Evolutionary conservation across 2,797 vertebrate genomes (phyloP).

Genomic region (Sparus aurata): DNA sequence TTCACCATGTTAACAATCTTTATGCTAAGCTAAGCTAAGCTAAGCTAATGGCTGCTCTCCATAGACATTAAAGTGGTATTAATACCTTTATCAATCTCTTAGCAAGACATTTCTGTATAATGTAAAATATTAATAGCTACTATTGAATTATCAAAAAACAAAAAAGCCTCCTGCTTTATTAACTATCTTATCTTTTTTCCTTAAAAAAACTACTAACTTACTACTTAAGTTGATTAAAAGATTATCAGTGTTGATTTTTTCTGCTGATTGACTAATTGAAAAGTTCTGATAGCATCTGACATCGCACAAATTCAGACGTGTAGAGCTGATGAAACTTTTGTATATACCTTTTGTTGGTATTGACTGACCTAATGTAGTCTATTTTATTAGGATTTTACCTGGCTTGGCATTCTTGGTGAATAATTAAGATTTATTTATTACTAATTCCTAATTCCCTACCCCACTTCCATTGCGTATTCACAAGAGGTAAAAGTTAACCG

Average conservation of each 20-base stretch:
- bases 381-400: neutral
- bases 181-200: too few relatives aligned
- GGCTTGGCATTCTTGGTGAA: neutral
- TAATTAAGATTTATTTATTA: neutral
- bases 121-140: too few relatives aligned
- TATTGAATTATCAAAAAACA: too few relatives aligned
- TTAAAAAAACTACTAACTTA: too few relatives aligned
- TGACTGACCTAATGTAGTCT: neutral
- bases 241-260: neutral
- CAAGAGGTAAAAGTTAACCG: constrained; percentile 1
- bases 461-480: neutral
- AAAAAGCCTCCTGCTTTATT: too few relatives aligned
- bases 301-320: neutral
- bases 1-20: too few relatives aligned
- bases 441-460: neutral
- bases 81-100: too few relatives aligned
- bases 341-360: neutral
- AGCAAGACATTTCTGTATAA: too few relatives aligned
- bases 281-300: neutral
- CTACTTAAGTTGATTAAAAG: neutral
- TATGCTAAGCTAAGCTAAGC: too few relatives aligned
- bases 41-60: too few relatives aligned
- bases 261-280: neutral
- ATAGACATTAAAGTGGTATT: too few relatives aligned
- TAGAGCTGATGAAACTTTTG: neutral